Evolutionary conservation across 92 coral and sea anemone genomes (phyloP).

Genomic region (Umimayanthus kanabou): DNA sequence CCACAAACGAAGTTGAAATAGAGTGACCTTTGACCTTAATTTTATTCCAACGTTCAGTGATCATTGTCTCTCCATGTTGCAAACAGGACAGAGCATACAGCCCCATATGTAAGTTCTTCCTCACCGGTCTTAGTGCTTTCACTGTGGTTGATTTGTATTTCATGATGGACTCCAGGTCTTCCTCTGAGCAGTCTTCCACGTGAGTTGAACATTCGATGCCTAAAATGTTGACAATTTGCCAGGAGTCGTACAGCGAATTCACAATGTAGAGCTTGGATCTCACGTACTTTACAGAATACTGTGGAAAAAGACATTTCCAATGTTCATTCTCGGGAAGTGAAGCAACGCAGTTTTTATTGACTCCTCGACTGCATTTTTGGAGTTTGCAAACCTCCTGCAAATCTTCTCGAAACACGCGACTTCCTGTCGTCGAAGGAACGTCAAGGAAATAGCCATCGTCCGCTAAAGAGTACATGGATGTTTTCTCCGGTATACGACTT

Average conservation of each 20-base stretch:
- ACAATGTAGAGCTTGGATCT: constrained; percentile 61
- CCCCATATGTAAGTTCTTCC: constrained; percentile 38
- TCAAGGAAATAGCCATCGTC: constrained; percentile 93
- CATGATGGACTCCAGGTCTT: constrained; percentile 63
- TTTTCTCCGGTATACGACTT: constrained; percentile 53
- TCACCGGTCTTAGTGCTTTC: constrained; percentile 56
- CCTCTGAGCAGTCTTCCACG: constrained; percentile 56
- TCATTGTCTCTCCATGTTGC: constrained; percentile 81
- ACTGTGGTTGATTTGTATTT: constrained; percentile 64
- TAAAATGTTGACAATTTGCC: constrained; percentile 77
- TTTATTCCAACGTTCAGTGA: constrained; percentile 61
- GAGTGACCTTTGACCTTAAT: constrained; percentile 64
- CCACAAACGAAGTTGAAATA: constrained; percentile 63
- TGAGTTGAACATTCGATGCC: constrained; percentile 63
- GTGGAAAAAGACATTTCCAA: constrained; percentile 82
- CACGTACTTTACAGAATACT: constrained; percentile 60
- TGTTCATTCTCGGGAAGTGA: constrained; percentile 45
- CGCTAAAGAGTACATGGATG: constrained; percentile 66
- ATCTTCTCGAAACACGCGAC: constrained; percentile 50
- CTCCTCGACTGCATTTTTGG: constrained; percentile 77
- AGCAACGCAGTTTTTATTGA: constrained; percentile 59
- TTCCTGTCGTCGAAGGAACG: constrained; percentile 50
- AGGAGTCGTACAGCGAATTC: constrained; percentile 76
- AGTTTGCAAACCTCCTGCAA: constrained; percentile 70
- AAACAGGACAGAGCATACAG: constrained; percentile 72